phyloP scores from a whole-genome alignment of 2,797 vertebrate genomes.

The Pangasius krempfi region DNA sequence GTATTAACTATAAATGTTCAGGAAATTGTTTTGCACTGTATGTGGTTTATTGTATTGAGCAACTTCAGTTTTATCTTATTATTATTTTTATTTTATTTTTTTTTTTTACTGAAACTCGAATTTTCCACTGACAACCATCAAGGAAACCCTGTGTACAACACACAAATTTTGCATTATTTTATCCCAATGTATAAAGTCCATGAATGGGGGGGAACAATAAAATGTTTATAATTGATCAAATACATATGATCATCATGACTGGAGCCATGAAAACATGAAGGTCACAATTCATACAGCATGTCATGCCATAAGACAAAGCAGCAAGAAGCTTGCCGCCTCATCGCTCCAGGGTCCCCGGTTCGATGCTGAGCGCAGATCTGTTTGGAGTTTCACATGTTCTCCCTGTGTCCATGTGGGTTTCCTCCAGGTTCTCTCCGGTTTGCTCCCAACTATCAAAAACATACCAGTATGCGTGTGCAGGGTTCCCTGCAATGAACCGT shows the following conservation, averaged over 20 bases:
- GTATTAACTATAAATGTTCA: too few relatives aligned
- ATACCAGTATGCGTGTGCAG: not conserved
- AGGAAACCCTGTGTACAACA: not conserved
- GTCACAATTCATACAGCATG: not conserved
- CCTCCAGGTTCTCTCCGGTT: not conserved
- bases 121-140: too few relatives aligned
- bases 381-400: not conserved
- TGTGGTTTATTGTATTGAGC: too few relatives aligned
- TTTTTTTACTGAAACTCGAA: not conserved
- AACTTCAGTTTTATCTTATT: too few relatives aligned
- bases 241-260: not conserved
- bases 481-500: not conserved
- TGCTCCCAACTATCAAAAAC: not conserved
- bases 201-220: not conserved
- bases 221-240: not conserved
- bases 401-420: not conserved
- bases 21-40: too few relatives aligned
- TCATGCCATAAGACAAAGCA: not conserved
- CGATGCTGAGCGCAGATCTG: not conserved
- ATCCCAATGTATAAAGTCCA: not conserved
- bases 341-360: not conserved
- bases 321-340: not conserved
- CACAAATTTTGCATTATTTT: not conserved
- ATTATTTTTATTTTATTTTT: too few relatives aligned
- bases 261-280: not conserved